These are phyloP conservation scores for Philhelius pedissequus DNA, from an alignment of 2,888 invertebrate genomes.

Conservation along the genomic window DNA sequence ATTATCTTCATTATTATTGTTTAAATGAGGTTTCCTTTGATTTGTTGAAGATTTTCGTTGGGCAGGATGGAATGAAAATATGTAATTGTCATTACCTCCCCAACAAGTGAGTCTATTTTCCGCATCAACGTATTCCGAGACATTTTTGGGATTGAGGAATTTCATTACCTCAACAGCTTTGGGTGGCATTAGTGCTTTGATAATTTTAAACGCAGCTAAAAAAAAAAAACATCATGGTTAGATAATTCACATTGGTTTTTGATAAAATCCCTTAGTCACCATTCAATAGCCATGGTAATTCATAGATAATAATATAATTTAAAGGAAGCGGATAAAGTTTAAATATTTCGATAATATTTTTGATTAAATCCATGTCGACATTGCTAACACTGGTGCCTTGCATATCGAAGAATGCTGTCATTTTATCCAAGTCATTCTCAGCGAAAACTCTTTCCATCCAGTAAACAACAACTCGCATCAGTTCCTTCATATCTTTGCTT, in stretches of 20 bases:
- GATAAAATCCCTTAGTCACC: constrained; percentile 80
- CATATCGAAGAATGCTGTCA: constrained; percentile 95
- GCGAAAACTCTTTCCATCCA: constrained; percentile 82
- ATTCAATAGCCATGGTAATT: constrained; percentile 96
- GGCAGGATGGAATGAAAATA: constrained; percentile 39
- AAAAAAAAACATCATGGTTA: constrained; percentile 67
- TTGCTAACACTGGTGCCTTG: constrained; percentile 90
- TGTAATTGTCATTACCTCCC: constrained; percentile 89
- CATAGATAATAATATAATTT: constrained; percentile 93
- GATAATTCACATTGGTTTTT: background rate
- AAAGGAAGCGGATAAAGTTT: constrained; percentile 92
- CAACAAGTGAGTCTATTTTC: constrained; percentile 88
- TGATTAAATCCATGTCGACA: constrained; percentile 95
- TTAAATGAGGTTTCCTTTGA: background rate
- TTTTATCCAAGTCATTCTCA: constrained; percentile 86
- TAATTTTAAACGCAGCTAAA: constrained; percentile 92
- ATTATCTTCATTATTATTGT: constrained; percentile 36
- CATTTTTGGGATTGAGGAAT: constrained; percentile 86
- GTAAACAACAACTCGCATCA: constrained; percentile 90
- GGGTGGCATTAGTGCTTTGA: constrained; percentile 91
- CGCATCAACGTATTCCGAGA: constrained; percentile 86
- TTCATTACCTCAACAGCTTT: constrained; percentile 94
- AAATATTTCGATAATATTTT: constrained; percentile 91
- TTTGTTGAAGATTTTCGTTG: background rate
- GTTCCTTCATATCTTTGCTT: constrained; percentile 85